Evolutionary conservation across 2,888 invertebrate genomes (phyloP).

Genomic region (Papilio gigon): DNA sequence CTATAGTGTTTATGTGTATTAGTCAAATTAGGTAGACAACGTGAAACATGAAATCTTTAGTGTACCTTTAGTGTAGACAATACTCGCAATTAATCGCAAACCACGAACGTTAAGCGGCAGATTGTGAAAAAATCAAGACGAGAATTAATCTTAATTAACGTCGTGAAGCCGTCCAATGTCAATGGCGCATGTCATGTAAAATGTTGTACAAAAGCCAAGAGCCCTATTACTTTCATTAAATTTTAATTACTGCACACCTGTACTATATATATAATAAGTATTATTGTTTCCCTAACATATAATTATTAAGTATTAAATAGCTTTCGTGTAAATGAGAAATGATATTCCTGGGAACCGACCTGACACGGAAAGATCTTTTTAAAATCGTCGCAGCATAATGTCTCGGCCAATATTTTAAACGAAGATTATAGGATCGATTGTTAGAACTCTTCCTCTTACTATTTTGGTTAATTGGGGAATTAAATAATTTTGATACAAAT

Average conservation of each 20-base stretch:
- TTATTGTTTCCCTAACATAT: not conserved
- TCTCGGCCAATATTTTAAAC: no score
- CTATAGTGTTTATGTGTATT: constrained; percentile 31
- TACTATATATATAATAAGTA: not conserved
- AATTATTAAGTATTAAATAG: not conserved
- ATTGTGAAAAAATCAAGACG: constrained; percentile 52
- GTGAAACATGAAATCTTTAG: not conserved
- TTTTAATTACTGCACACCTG: not conserved
- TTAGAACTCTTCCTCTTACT: no score
- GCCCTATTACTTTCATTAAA: constrained; percentile 9
- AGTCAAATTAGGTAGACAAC: constrained; percentile 26
- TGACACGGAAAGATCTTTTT: not conserved
- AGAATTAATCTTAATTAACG: constrained; percentile 58
- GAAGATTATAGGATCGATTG: no score
- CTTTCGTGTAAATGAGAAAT: not conserved
- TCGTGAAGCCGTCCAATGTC: constrained; percentile 55
- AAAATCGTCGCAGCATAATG: not conserved
- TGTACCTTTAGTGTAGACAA: not conserved
- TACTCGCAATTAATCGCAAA: not conserved
- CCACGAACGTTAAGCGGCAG: not conserved
- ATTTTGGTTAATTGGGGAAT: not conserved
- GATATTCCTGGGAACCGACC: no score
- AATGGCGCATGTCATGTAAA: constrained; percentile 48
- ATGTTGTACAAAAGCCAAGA: not conserved
- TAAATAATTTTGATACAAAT: not conserved